These are phyloP conservation scores for Microctonus aethiopoides DNA, from an alignment of 2,888 invertebrate species.

Conservation along the genomic window DNA sequence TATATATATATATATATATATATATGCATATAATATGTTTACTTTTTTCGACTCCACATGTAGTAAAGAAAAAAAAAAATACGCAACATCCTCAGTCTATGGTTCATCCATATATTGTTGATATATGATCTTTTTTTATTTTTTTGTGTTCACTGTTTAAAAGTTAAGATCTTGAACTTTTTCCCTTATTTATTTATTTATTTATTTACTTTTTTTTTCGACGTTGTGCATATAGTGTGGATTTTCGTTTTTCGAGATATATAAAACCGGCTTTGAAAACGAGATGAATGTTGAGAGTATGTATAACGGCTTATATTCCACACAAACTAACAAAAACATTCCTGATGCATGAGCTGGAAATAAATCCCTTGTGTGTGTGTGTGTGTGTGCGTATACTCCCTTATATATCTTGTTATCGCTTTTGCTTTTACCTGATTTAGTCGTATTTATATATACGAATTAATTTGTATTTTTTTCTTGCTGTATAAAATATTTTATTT, in stretches of 20 bases:
- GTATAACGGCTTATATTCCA: slow-evolving; percentile 30
- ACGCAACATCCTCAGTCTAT: neutral
- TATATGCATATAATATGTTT: neutral
- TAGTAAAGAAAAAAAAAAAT: neutral
- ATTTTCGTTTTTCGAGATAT: slow-evolving; percentile 25
- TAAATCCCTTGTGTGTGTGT: slow-evolving; percentile 19
- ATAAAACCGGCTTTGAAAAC: slow-evolving; percentile 26
- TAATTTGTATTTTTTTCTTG: too few species aligned
- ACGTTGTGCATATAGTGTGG: neutral
- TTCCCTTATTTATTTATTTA: neutral
- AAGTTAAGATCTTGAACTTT: slow-evolving; percentile 3
- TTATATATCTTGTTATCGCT: slow-evolving; percentile 15
- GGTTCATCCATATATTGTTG: neutral
- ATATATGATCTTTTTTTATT: neutral
- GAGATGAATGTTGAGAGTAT: slow-evolving; percentile 32
- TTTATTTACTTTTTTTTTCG: neutral
- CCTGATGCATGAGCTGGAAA: slow-evolving; percentile 54
- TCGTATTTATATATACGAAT: neutral
- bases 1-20: neutral
- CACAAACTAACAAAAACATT: slow-evolving; percentile 53
- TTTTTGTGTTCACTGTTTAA: neutral
- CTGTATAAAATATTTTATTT: neutral
- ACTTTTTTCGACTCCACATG: neutral
- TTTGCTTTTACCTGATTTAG: slow-evolving; percentile 7
- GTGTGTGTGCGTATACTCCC: slow-evolving; percentile 2